Percentiles rank a stretch among this genome's conserved stretches.
Evolutionary conservation across 2,888 invertebrate genomes (phyloP).

Genomic region (Elgonia sp.): DNA sequence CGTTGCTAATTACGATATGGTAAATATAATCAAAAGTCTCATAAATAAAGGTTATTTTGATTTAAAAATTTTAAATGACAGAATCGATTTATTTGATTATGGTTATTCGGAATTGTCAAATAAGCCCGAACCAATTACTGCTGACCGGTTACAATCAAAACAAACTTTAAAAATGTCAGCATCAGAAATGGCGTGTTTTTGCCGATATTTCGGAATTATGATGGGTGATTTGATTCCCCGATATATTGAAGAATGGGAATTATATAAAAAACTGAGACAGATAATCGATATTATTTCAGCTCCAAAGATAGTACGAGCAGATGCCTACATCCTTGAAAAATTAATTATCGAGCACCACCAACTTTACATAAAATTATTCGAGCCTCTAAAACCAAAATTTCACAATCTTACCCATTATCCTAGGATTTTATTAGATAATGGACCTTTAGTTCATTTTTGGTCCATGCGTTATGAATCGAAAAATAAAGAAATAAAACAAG

Average conservation of each 20-base stretch:
- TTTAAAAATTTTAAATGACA: too few species aligned
- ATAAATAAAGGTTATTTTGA: slow-evolving; percentile 24
- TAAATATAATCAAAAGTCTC: slow-evolving; percentile 31
- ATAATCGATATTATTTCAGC: slow-evolving; percentile 40
- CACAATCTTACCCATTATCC: slow-evolving; percentile 40
- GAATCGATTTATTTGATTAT: too few species aligned
- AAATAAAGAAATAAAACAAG: slow-evolving; percentile 28
- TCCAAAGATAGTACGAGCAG: slow-evolving; percentile 6
- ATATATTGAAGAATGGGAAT: slow-evolving; percentile 23
- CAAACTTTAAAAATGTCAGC: slow-evolving; percentile 47
- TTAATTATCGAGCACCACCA: slow-evolving; percentile 43
- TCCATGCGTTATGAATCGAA: slow-evolving; percentile 54
- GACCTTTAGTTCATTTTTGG: slow-evolving; percentile 35
- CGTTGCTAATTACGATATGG: slow-evolving; percentile 43
- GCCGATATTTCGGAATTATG: slow-evolving; percentile 47
- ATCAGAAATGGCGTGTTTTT: slow-evolving; percentile 37
- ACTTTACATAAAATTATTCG: slow-evolving; percentile 54
- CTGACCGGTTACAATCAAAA: slow-evolving; percentile 43
- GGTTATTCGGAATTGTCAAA: slow-evolving; percentile 13
- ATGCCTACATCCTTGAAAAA: slow-evolving; percentile 28
- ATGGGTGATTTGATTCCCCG: slow-evolving; percentile 23
- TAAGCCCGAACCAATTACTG: slow-evolving; percentile 15
- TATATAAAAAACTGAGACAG: slow-evolving; percentile 40
- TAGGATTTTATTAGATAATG: slow-evolving; percentile 31
- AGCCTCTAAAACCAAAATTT: slow-evolving; percentile 42